Evolutionary conservation across 2,888 invertebrate species (phyloP).

Genomic region (Amblyjoppa proteus): DNA sequence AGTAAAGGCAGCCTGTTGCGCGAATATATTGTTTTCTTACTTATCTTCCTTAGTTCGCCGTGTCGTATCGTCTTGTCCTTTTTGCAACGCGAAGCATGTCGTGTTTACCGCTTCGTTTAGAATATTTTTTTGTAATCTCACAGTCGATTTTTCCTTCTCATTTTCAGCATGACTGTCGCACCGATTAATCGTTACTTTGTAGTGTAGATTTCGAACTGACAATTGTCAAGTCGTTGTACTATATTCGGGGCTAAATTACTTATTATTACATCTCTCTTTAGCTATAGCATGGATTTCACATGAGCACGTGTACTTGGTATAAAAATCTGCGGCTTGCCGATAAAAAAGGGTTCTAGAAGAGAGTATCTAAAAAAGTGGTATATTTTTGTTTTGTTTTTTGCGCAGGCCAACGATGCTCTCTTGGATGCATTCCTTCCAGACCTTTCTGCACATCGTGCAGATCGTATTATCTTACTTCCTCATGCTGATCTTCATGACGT

Average conservation of each 20-base stretch:
- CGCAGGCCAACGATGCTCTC: conserved; percentile 94
- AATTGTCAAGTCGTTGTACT: background rate
- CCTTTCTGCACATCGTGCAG: conserved; percentile 94
- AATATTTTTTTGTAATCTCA: background rate
- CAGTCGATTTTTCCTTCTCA: conserved; percentile 4
- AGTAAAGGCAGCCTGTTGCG: conserved; percentile 84
- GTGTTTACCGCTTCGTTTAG: background rate
- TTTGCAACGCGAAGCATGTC: conserved; percentile 25
- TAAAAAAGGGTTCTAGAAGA: background rate
- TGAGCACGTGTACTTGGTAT: background rate
- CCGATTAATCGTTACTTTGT: conserved; percentile 8
- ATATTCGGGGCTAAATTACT: background rate
- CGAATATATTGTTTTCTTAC: conserved; percentile 55
- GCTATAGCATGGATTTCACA: background rate
- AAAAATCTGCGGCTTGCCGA: background rate
- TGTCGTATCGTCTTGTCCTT: conserved; percentile 22
- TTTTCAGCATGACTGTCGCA: conserved; percentile 28
- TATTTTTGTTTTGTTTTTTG: background rate
- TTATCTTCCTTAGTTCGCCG: conserved; percentile 43
- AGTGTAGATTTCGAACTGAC: background rate
- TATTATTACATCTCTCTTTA: background rate
- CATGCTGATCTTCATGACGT: conserved; percentile 99
- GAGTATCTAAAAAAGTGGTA: conserved; percentile 7
- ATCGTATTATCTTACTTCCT: conserved; percentile 96
- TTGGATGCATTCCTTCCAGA: conserved; percentile 93